A percentile compares a stretch with the other conserved stretches of the same genome.
Evolutionary conservation across 2,888 invertebrate species (phyloP).

Genomic region (Sussaba pulchella): DNA sequence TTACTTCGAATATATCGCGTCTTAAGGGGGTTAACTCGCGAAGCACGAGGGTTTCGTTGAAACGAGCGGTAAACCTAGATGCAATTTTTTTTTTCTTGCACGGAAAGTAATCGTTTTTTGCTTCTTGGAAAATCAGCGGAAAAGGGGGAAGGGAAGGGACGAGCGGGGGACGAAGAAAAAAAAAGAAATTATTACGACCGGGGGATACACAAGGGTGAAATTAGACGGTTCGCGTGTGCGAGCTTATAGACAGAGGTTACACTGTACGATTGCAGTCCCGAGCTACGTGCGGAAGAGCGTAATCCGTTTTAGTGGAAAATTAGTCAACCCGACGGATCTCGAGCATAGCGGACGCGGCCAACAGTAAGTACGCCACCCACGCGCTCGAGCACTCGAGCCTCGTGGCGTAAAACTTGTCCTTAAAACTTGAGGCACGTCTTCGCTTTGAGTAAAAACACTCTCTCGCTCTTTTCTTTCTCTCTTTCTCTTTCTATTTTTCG

Average conservation of each 20-base stretch:
- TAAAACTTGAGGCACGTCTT: constrained; percentile 51
- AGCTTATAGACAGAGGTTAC: not conserved
- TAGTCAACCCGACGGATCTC: constrained; percentile 45
- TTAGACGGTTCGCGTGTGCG: constrained; percentile 13
- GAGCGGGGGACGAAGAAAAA: not conserved
- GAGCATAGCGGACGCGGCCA: constrained; percentile 18
- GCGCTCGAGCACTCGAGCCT: constrained; percentile 24
- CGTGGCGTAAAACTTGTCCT: constrained; percentile 49
- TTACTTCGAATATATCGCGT: constrained; percentile 1
- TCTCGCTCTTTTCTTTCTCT: not conserved
- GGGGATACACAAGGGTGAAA: constrained; percentile 8
- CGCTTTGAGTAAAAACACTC: not conserved
- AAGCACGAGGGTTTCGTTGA: constrained; percentile 27
- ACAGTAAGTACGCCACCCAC: not conserved
- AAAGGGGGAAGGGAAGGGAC: not conserved
- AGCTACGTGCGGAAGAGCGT: constrained; percentile 2
- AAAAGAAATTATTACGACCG: not conserved
- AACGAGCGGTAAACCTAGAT: constrained; percentile 40
- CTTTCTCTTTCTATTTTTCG: not conserved
- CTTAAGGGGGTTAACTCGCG: constrained; percentile 42
- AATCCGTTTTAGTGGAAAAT: constrained; percentile 51
- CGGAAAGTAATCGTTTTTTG: not conserved
- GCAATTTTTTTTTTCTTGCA: constrained; percentile 16
- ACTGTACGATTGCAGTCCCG: constrained; percentile 21
- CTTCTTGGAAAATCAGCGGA: constrained; percentile 18